Percentiles rank a stretch among this genome's conserved stretches.
These are phyloP conservation scores for Pygocentrus nattereri DNA, from an alignment of 2,797 vertebrate genomes.

Conservation along the genomic window DNA sequence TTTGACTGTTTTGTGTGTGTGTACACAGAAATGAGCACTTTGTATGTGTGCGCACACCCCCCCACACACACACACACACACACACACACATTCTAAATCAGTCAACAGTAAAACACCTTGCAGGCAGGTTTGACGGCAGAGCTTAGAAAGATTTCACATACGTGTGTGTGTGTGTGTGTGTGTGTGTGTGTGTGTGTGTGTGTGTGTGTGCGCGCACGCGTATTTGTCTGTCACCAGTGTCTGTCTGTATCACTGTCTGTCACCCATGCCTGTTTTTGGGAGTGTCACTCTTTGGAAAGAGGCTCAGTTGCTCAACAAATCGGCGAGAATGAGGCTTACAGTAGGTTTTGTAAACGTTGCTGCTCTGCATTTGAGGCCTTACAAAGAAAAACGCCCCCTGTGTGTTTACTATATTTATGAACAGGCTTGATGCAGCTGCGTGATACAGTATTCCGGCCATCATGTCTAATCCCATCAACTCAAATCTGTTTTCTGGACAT, in stretches of 20 bases:
- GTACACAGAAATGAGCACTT: not conserved
- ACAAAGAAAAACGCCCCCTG: constrained; percentile 9
- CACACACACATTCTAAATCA: too few relatives aligned
- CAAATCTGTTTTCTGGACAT: not conserved
- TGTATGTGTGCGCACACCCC: not conserved
- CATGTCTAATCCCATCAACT: not conserved
- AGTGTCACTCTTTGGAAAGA: not conserved
- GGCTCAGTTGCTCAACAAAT: not conserved
- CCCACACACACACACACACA: not conserved
- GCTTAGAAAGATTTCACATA: constrained; percentile 22
- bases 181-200: constrained; percentile 17
- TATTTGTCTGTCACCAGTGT: constrained; percentile 4
- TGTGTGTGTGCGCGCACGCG: constrained; percentile 19
- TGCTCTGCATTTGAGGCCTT: constrained; percentile 20
- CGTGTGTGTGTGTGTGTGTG: constrained; percentile 19
- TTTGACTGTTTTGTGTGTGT: too few relatives aligned
- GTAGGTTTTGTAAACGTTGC: constrained; percentile 14
- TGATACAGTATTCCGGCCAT: not conserved
- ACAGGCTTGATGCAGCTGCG: not conserved
- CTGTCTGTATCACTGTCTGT: constrained; percentile 8
- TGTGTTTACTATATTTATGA: not conserved
- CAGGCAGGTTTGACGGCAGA: constrained; percentile 38
- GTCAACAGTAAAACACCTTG: constrained; percentile 16
- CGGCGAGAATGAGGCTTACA: constrained; percentile 32
- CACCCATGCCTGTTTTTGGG: not conserved